Conservation (phyloP, 2,113 vertebrate species). For the Nothobranchius furzeri region DNA sequence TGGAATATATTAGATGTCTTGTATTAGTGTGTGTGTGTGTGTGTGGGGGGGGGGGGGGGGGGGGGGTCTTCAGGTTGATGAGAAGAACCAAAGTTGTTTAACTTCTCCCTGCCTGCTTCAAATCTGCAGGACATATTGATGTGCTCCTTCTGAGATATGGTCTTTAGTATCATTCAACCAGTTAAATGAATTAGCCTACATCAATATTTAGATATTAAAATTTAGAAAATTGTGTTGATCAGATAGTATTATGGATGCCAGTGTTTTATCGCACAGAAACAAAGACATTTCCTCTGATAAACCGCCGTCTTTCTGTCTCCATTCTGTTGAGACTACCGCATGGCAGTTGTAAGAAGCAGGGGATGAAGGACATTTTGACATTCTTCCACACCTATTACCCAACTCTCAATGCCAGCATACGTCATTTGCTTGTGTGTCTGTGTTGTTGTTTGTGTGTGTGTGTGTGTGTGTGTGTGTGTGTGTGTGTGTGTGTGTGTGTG, state of each 20-base stretch:
- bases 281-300: not conserved
- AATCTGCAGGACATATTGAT: not conserved
- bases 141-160: not conserved
- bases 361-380: not conserved
- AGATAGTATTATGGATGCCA: not conserved
- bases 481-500: no score
- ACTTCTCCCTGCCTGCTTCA: slow-evolving; percentile 2
- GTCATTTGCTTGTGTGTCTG: no score
- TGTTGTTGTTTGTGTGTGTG: no score
- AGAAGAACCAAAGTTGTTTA: slow-evolving; percentile 17
- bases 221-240: not conserved
- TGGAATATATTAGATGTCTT: slow-evolving; percentile 27
- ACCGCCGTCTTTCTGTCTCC: slow-evolving; percentile 12
- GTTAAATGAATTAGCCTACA: not conserved
- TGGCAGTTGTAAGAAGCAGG: slow-evolving; percentile 3
- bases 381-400: no score
- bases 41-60: no score
- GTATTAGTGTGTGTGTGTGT: slow-evolving; percentile 7
- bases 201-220: slow-evolving; percentile 10
- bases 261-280: no score
- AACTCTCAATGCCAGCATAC: no score
- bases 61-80: slow-evolving; percentile 29
- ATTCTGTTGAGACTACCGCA: slow-evolving; percentile 21
- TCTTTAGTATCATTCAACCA: not conserved
- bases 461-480: no score